Percentiles rank a stretch among this genome's conserved stretches.
These are phyloP conservation scores for Patiria miniata DNA, from an alignment of 35 echinoderm and acorn worm genomes.

Conservation along the genomic window DNA sequence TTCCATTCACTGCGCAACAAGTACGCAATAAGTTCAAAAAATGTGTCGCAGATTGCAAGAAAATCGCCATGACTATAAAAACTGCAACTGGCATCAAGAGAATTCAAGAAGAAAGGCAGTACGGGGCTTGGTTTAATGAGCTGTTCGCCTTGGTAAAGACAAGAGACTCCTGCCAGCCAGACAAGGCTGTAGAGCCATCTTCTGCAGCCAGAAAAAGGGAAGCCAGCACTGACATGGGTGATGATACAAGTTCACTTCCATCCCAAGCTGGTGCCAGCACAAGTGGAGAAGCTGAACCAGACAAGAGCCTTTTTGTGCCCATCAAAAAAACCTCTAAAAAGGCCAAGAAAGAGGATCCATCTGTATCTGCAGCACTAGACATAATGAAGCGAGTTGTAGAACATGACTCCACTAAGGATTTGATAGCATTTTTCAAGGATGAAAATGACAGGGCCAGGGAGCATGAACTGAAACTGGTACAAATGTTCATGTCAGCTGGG, in stretches of 20 bases:
- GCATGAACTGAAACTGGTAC: not conserved
- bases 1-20: not conserved
- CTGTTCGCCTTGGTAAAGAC: not conserved
- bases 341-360: not conserved
- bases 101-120: not conserved
- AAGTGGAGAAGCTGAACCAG: not conserved
- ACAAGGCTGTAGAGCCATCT: not conserved
- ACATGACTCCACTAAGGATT: not conserved
- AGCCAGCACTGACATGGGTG: not conserved
- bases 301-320: not conserved
- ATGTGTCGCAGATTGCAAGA: no score
- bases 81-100: not conserved
- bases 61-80: no score
- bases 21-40: not conserved
- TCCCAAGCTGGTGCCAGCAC: not conserved
- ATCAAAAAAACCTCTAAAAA: not conserved
- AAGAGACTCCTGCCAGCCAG: not conserved
- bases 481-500: not conserved
- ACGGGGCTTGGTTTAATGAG: slow-evolving; percentile 8
- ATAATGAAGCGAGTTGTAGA: not conserved
- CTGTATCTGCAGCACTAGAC: not conserved
- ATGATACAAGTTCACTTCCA: not conserved
- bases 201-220: not conserved
- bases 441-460: not conserved
- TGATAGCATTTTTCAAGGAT: not conserved